These are phyloP conservation scores for Sebastes flavidus DNA, from an alignment of 2,797 vertebrate genomes.

Conservation along the genomic window DNA sequence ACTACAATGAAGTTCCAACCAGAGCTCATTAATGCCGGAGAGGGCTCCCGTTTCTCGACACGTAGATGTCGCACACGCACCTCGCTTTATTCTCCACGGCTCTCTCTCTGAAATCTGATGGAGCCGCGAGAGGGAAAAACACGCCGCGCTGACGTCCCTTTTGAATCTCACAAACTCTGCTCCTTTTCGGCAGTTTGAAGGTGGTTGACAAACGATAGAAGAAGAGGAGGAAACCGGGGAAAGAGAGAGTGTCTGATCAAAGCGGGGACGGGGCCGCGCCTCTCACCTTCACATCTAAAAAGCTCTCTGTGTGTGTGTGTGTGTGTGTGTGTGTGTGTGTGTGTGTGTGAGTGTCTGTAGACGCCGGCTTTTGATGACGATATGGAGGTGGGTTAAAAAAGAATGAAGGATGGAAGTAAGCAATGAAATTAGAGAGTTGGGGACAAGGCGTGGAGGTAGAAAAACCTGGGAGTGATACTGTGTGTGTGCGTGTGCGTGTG, in stretches of 20 bases:
- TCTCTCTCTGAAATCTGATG: constrained; percentile 35
- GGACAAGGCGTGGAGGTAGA: neutral
- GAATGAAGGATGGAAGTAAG: neutral
- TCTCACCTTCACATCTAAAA: constrained; percentile 28
- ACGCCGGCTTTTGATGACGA: constrained; percentile 16
- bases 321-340: neutral
- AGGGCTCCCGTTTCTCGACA: constrained; percentile 22
- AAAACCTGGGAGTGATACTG: neutral
- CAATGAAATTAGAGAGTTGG: neutral
- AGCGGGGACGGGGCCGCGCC: neutral
- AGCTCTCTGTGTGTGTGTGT: neutral
- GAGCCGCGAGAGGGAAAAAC: constrained; percentile 23
- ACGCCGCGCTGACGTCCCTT: constrained; percentile 18
- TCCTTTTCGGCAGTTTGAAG: constrained; percentile 45
- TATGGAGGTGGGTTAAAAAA: neutral
- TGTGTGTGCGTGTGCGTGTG: neutral
- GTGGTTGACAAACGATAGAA: constrained; percentile 44
- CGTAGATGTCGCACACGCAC: neutral
- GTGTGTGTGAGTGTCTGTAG: constrained; percentile 14
- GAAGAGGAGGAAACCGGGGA: neutral
- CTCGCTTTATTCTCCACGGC: constrained; percentile 7
- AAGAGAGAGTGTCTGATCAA: constrained; percentile 39
- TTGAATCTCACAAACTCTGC: constrained; percentile 41
- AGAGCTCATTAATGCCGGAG: constrained; percentile 42
- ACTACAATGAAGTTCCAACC: constrained; percentile 13